Base-by-base conservation (phyloP, 2,113 vertebrate genomes). In the Apeltes quadracus region DNA sequence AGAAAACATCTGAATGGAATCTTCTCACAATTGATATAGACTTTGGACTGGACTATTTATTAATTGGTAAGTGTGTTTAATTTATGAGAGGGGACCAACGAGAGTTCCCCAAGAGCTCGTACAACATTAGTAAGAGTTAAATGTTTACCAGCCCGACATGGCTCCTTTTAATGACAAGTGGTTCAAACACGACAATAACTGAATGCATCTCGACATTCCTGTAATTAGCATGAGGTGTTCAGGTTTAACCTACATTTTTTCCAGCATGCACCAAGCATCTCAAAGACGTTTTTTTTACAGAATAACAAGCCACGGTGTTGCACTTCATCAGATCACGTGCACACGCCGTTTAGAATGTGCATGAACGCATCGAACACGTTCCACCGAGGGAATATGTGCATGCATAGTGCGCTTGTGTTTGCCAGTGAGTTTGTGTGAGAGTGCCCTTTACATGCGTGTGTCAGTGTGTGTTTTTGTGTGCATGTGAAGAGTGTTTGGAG, bases 321-420 rank as follows among this genome's bases (percentile, higher is more conserved):
- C 11, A 59, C 38, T 65, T 48, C 34, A 78, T 59, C 55, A 14
- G 44, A n/a, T n/a, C 76, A 70, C 34, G 1, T 79, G 69, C 76
- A 61, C 72, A 55, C 53, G 69, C 22, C 69, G 65, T 44, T 46
- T 54, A 79, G 65, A 61, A 78, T 76, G 65, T 27, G 34, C 62
- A 79, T 82, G 64, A 69, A 69, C 57, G 75, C 76, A 78, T 78
- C 82, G 69, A 83, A 76, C 34, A 72, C 53, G 78, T 61, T 74
- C 78, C 69, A 83, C 61, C 66, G 64, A 88, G 85, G 89, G 81
- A 88, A 81, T 69, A 62, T 83, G 79, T 1, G 51, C 59, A 69
- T 71, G 59, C 61, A 50, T 53, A 67, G 32, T 66, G 16, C 71
- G 71, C 70, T 36, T 38, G 71, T 27, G 25, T 54, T 56, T 29